A percentile compares a stretch with the other conserved stretches of the same genome.
Conservation (phyloP, 1,140 invertebrate genomes). For the Pollicipes pollicipes region DNA sequence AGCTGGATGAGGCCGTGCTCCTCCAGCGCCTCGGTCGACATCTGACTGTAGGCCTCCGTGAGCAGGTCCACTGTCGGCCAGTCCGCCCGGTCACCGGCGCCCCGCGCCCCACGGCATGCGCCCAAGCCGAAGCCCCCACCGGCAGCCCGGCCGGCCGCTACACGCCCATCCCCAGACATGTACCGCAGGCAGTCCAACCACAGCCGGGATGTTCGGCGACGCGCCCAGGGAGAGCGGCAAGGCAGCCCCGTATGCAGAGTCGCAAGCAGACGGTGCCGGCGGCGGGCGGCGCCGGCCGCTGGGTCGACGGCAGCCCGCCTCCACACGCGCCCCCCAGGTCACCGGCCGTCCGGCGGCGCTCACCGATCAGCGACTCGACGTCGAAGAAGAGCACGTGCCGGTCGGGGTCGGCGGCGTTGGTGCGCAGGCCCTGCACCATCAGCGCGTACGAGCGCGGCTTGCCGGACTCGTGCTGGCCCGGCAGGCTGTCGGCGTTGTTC, state of each 20-base stretch:
- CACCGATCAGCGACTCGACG: slow-evolving; percentile 85
- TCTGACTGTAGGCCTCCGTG: slow-evolving; percentile 80
- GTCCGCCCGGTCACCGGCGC: slow-evolving; percentile 3
- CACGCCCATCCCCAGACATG: too few species aligned
- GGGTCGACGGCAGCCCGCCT: too few species aligned
- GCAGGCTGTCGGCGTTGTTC: background rate
- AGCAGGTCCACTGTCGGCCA: slow-evolving; percentile 60
- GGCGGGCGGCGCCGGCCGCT: too few species aligned
- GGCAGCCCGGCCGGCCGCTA: too few species aligned
- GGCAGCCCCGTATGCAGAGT: too few species aligned
- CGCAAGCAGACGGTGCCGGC: too few species aligned
- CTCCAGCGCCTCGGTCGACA: slow-evolving; percentile 81
- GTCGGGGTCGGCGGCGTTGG: slow-evolving; percentile 86
- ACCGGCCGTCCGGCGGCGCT: too few species aligned
- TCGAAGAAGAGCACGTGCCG: slow-evolving; percentile 96
- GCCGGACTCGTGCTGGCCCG: slow-evolving; percentile 30
- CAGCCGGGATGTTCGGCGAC: too few species aligned
- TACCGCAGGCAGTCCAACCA: too few species aligned
- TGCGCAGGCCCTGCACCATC: slow-evolving; percentile 78
- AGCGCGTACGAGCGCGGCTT: slow-evolving; percentile 53
- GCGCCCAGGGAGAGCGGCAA: too few species aligned
- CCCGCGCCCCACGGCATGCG: too few species aligned
- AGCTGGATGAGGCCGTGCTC: slow-evolving; percentile 67
- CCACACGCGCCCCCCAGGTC: too few species aligned
- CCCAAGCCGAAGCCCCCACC: background rate